phyloP scores from a whole-genome alignment of 2,113 vertebrate species.

The Naja naja region DNA sequence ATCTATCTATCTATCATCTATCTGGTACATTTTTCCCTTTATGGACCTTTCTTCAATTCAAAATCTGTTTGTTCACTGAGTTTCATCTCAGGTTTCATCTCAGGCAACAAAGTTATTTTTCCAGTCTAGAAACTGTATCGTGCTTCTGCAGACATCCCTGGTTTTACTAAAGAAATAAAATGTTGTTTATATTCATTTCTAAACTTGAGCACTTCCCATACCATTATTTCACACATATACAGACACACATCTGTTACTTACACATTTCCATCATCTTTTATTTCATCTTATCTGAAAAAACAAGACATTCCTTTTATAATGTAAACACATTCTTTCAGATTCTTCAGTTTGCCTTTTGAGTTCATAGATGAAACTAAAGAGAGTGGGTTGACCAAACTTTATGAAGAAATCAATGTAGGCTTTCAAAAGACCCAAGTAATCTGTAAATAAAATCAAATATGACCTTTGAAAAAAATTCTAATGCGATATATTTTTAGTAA shows the following conservation, averaged over 20 bases:
- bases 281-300: neutral
- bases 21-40: neutral
- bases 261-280: neutral
- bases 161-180: neutral
- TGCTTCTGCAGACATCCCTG: neutral
- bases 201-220: neutral
- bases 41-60: neutral
- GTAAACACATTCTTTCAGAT: neutral
- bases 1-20: too few relatives aligned
- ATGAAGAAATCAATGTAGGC: neutral
- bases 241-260: neutral
- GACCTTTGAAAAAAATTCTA: neutral
- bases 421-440: neutral
- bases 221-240: neutral
- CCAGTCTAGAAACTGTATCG: neutral
- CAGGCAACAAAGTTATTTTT: neutral
- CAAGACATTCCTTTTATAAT: neutral
- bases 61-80: neutral
- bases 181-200: neutral
- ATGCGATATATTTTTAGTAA: neutral
- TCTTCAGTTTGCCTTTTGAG: neutral
- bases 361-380: neutral
- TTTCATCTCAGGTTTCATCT: neutral
- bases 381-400: too few relatives aligned
- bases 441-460: neutral